These are phyloP conservation scores for Carpatolechia fugitivella DNA, from an alignment of 2,888 invertebrate species.

Conservation along the genomic window DNA sequence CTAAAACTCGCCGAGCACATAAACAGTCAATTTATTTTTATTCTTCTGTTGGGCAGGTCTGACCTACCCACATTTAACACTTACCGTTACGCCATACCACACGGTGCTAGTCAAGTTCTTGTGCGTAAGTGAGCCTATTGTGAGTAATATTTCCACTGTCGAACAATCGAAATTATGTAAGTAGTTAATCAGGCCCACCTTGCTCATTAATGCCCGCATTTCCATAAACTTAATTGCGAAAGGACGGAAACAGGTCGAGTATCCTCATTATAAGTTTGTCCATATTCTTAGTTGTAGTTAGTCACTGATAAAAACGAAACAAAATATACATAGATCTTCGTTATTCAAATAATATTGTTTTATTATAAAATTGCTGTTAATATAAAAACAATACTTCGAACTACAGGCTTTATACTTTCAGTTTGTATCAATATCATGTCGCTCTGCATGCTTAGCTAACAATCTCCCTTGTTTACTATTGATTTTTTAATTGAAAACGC, in stretches of 20 bases:
- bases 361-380: too few relatives aligned
- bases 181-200: slow-evolving; percentile 36
- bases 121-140: slow-evolving; percentile 13
- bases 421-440: too few relatives aligned
- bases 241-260: background rate
- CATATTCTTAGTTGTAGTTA: background rate
- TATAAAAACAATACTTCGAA: too few relatives aligned
- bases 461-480: too few relatives aligned
- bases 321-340: too few relatives aligned
- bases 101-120: slow-evolving; percentile 15
- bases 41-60: background rate
- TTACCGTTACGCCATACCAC: background rate
- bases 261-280: background rate
- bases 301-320: too few relatives aligned
- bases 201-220: slow-evolving; percentile 31
- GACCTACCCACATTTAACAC: background rate
- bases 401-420: too few relatives aligned
- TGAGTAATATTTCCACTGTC: slow-evolving; percentile 20
- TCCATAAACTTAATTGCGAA: slow-evolving; percentile 19
- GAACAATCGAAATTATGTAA: slow-evolving; percentile 35
- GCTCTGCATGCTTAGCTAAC: too few relatives aligned
- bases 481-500: too few relatives aligned
- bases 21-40: background rate
- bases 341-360: too few relatives aligned
- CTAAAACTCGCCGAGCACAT: too few relatives aligned